Evolutionary conservation across 1,140 invertebrate species (phyloP), one percentile per base, ranked within the genome.

Genomic region (Ceratina japonica): DNA sequence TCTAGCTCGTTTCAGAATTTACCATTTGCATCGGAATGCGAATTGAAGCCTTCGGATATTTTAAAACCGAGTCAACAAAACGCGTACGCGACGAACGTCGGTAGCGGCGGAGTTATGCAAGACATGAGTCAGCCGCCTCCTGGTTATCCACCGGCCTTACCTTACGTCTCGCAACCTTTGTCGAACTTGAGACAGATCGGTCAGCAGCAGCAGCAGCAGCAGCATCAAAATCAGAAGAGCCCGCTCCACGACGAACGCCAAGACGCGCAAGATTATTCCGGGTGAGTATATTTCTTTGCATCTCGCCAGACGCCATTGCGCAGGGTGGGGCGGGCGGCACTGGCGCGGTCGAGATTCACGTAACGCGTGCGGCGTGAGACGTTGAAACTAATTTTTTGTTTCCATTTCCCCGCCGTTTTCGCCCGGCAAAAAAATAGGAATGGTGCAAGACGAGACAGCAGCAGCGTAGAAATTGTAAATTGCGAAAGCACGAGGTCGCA

Each of bases 1-100:
- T 62, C 58, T 75, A 22, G 79, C 63, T 49, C 83, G 86, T 86
- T 82, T 76, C 85, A 95, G 94, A 94, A 94, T 86, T 89, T 95
- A 78, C 95, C 95, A 54, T 95, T 95, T 91, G 95, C 95, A 20
- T 92, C 94, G 51, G 95, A 95, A 88, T 95, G 95, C 88, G 95
- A 95, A 77, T 93, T 95, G 74, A 95, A 95, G 89, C 94, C 94
- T 64, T 88, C 90, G 8, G 93, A 91, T 51, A 87, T 91, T 75
- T 80, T 91, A n/a, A 93, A 91, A 84, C 87, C 92, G 82, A 90
- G 61, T 84, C 88, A 87, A 58, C 87, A 90, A 82, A 90, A 81
- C 73, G 69, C 87, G 18, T 91, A 90, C 83, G 75, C 81, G 66
- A 69, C 88, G 83, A 87, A 87, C 86, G 84, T 90, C 81, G 87